A percentile compares a stretch with the other conserved stretches of the same genome.
Conservation (phyloP, 2,888 invertebrate genomes). For the Eristalis pertinax region DNA sequence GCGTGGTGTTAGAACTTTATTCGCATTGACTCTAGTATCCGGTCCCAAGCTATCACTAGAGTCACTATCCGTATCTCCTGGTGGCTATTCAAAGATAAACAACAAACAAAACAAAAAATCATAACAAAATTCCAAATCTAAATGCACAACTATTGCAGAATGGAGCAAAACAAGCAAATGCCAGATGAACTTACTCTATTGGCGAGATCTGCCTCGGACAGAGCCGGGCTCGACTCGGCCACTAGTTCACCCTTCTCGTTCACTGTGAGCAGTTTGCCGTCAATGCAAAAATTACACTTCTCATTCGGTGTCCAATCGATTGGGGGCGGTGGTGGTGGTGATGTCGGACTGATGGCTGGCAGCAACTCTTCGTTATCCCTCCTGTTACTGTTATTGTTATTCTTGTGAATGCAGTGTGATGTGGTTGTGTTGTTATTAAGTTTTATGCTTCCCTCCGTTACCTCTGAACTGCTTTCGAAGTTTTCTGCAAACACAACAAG, state of each 20-base stretch:
- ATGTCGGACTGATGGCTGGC: conserved; percentile 75
- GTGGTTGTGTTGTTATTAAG: conserved; percentile 60
- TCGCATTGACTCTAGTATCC: conserved; percentile 74
- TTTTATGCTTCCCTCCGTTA: conserved; percentile 57
- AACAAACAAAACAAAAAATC: too few relatives aligned
- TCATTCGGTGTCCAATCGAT: conserved; percentile 91
- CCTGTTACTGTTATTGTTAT: conserved; percentile 78
- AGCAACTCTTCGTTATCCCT: conserved; percentile 80
- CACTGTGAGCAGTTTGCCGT: conserved; percentile 85
- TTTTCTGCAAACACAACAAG: conserved; percentile 26
- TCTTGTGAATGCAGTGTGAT: conserved; percentile 58
- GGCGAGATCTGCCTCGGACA: conserved; percentile 78
- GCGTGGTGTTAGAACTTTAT: conserved; percentile 77
- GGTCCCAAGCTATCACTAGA: conserved; percentile 83
- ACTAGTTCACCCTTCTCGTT: conserved; percentile 81
- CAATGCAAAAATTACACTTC: conserved; percentile 92
- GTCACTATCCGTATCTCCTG: conserved; percentile 86
- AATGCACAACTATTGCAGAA: background rate
- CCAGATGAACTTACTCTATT: conserved; percentile 75
- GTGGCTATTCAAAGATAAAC: conserved; percentile 15
- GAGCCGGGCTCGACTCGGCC: conserved; percentile 80
- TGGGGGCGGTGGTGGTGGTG: conserved; percentile 80
- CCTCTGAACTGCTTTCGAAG: conserved; percentile 46
- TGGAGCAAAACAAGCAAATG: background rate
- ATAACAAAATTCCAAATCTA: background rate